Conservation (phyloP, 2,113 vertebrate genomes). For the Dromas ardeola region DNA sequence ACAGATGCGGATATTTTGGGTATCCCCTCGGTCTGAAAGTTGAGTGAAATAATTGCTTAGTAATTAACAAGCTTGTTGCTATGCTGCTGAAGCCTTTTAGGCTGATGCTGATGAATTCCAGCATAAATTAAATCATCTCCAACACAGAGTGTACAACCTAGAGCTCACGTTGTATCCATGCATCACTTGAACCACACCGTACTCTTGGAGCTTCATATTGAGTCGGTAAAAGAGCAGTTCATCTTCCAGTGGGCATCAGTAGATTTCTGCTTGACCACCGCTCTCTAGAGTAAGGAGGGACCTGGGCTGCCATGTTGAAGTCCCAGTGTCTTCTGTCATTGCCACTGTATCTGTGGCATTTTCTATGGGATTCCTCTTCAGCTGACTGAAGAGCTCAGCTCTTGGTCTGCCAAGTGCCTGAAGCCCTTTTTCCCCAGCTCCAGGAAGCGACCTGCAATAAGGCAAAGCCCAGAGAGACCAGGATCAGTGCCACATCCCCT, state of each 20-base stretch:
- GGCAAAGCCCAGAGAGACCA: not conserved
- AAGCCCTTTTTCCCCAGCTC: not conserved
- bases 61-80: constrained; percentile 54
- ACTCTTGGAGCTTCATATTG: not conserved
- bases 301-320: not conserved
- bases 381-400: not conserved
- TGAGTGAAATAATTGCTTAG: constrained; percentile 47
- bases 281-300: not conserved
- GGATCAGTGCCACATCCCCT: not conserved
- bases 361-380: not conserved
- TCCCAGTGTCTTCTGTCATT: not conserved
- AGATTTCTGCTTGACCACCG: not conserved
- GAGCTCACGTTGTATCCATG: not conserved
- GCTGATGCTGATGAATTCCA: not conserved
- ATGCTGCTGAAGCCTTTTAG: constrained; percentile 8
- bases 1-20: constrained; percentile 19
- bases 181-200: not conserved
- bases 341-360: not conserved
- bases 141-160: not conserved
- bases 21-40: constrained; percentile 31
- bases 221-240: not conserved
- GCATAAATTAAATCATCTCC: not conserved
- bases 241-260: not conserved
- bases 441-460: not conserved
- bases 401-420: not conserved